A percentile compares a stretch with the other conserved stretches of the same genome.
These are phyloP conservation scores for Bufotes viridis DNA, from an alignment of 2,797 vertebrate genomes.

Conservation along the genomic window DNA sequence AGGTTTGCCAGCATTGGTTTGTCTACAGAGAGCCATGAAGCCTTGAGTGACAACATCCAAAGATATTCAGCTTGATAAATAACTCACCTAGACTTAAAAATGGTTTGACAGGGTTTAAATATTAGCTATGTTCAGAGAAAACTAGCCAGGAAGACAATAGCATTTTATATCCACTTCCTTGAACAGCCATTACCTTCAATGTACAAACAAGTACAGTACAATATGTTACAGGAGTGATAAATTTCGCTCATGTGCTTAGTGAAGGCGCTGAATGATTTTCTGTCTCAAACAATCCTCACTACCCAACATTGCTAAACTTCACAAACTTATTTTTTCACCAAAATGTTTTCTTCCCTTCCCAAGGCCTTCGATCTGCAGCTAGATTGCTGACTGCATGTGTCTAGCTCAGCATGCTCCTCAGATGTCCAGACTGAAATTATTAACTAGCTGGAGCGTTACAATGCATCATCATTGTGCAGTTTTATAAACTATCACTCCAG, in stretches of 20 bases:
- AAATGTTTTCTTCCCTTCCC: constrained; percentile 42
- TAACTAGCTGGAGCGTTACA: constrained; percentile 51
- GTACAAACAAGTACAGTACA: constrained; percentile 52
- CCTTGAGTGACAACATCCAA: constrained; percentile 17
- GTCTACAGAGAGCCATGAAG: background rate
- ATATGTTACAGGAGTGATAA: constrained; percentile 43
- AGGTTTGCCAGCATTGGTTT: no score
- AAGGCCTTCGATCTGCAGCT: constrained; percentile 23
- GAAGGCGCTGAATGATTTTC: constrained; percentile 44
- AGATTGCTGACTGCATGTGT: constrained; percentile 9
- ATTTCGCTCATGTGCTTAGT: constrained; percentile 45
- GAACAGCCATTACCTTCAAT: constrained; percentile 53
- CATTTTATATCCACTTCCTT: constrained; percentile 50
- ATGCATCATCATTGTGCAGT: constrained; percentile 52
- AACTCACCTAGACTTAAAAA: constrained; percentile 37
- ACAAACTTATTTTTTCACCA: constrained; percentile 48
- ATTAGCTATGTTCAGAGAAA: constrained; percentile 45
- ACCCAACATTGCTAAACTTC: constrained; percentile 28
- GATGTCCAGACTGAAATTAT: constrained; percentile 61
- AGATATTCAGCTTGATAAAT: constrained; percentile 38
- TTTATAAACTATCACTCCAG: constrained; percentile 60
- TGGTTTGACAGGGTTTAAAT: constrained; percentile 43
- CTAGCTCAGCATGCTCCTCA: constrained; percentile 25
- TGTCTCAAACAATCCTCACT: constrained; percentile 38
- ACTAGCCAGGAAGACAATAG: constrained; percentile 48